A percentile compares a stretch with the other conserved stretches of the same genome.
These are phyloP conservation scores for Orycteropus afer DNA, from an alignment of 2,113 vertebrate species.

Conservation along the genomic window DNA sequence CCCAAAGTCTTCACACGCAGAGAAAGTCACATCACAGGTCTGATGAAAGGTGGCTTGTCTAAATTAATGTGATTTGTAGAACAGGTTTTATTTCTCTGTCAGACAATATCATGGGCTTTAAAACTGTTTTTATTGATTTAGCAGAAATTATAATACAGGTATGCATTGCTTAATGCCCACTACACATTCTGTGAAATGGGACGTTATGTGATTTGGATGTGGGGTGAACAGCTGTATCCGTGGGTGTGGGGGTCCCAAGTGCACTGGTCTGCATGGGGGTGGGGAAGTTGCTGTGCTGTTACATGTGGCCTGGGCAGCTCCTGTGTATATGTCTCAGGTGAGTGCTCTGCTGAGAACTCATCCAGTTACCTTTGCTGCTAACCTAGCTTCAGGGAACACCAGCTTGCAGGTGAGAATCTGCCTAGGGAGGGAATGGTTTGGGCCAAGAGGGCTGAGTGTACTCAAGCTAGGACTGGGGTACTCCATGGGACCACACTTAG, in stretches of 20 bases:
- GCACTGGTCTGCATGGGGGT: no score
- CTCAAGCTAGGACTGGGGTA: no score
- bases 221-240: not conserved
- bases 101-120: not conserved
- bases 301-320: no score
- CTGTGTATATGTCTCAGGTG: no score
- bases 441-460: not conserved
- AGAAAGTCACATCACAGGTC: not conserved
- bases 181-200: not conserved
- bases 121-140: conserved; percentile 8
- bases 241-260: no score
- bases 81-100: not conserved
- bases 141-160: not conserved
- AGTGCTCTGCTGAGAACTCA: no score
- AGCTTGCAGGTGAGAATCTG: no score
- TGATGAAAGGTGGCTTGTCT: not conserved
- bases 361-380: not conserved
- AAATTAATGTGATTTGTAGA: not conserved
- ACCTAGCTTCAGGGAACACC: not conserved
- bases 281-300: no score
- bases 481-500: not conserved
- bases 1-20: not conserved
- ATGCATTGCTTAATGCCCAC: not conserved
- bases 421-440: not conserved
- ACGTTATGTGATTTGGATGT: not conserved